Conservation (phyloP, 2,113 vertebrate genomes). For the Anhinga anhinga region DNA sequence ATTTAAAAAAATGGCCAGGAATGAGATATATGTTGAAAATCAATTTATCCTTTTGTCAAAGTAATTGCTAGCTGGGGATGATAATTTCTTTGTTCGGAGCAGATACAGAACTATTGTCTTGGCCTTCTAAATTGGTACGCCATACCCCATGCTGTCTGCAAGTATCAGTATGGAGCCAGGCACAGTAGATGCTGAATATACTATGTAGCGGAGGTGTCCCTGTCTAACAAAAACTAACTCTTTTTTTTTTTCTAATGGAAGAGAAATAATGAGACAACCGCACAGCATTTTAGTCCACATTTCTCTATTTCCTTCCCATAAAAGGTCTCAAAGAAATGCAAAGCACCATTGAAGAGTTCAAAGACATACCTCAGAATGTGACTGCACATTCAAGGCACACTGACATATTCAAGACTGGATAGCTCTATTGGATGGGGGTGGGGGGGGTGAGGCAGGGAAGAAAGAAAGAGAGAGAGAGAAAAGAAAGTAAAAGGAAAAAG, state of each 20-base stretch:
- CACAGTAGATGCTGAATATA: conserved; percentile 9
- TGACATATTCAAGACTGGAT: conserved; percentile 41
- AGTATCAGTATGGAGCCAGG: background rate
- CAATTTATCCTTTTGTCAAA: conserved; percentile 23
- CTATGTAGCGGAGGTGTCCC: background rate
- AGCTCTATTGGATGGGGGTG: conserved; percentile 32
- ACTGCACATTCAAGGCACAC: conserved; percentile 48
- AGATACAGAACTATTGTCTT: conserved; percentile 4
- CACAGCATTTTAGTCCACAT: conserved; percentile 26
- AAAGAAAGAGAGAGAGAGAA: background rate
- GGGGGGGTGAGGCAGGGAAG: background rate
- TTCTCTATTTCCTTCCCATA: conserved; percentile 52
- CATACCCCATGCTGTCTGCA: background rate
- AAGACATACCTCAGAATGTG: conserved; percentile 45
- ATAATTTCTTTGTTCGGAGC: conserved; percentile 10
- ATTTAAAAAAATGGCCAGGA: background rate
- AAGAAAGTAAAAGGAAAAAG: background rate
- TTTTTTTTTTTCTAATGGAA: background rate
- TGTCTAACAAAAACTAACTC: conserved; percentile 22
- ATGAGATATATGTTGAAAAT: conserved; percentile 1
- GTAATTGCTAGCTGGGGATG: background rate
- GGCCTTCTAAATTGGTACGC: background rate
- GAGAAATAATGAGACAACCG: conserved; percentile 29
- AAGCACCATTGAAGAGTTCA: conserved; percentile 60
- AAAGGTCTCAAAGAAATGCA: conserved; percentile 65